Evolutionary conservation across 2,888 invertebrate genomes (phyloP).

Genomic region (Leucoma salicis): DNA sequence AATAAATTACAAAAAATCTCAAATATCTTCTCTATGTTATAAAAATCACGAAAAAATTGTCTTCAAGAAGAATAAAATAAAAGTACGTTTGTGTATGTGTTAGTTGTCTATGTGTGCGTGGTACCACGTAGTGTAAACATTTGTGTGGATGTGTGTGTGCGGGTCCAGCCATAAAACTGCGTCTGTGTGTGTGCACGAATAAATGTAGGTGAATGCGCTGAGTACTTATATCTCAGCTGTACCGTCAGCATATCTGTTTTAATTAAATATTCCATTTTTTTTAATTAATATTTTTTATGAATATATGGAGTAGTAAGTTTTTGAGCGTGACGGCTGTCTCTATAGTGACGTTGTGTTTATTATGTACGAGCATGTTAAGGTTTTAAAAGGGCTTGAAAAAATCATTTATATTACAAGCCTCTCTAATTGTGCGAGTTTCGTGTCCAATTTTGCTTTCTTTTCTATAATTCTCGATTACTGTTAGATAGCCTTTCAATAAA

Average conservation of each 20-base stretch:
- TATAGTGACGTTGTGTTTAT: too few relatives aligned
- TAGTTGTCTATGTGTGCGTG: constrained; percentile 60
- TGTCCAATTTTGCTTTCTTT: too few relatives aligned
- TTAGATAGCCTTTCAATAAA: too few relatives aligned
- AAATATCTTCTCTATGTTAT: constrained; percentile 2
- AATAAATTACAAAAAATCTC: neutral
- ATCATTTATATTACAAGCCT: too few relatives aligned
- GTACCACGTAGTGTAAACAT: constrained; percentile 18
- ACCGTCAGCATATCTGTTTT: constrained; percentile 38
- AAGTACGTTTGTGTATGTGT: constrained; percentile 51
- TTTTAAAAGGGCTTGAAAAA: too few relatives aligned
- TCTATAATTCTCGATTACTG: too few relatives aligned
- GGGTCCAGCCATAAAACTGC: constrained; percentile 57
- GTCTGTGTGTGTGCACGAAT: constrained; percentile 72
- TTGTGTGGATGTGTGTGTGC: constrained; percentile 41
- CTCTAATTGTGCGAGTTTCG: too few relatives aligned
- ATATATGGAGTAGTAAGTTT: too few relatives aligned
- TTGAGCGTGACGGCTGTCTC: too few relatives aligned
- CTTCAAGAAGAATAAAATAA: constrained; percentile 32
- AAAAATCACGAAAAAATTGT: constrained; percentile 26
- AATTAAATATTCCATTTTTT: constrained; percentile 28
- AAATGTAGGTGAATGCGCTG: constrained; percentile 76
- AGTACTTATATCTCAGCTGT: constrained; percentile 62
- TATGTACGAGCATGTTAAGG: too few relatives aligned
- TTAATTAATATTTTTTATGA: too few relatives aligned